phyloP scores from a whole-genome alignment of 2,888 invertebrate species.

The Pharmacophagus antenor region DNA sequence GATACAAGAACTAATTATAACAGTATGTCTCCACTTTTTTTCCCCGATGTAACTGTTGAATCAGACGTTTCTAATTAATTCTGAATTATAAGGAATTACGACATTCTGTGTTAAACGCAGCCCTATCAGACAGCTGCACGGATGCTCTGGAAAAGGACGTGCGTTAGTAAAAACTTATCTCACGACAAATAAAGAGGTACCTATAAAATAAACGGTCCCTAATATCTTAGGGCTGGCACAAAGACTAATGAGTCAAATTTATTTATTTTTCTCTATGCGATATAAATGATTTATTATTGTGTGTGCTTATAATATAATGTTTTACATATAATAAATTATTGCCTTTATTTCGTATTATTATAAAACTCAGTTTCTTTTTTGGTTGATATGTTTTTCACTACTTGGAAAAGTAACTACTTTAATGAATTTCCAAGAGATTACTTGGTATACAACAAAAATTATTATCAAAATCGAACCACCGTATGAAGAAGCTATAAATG shows the following conservation, averaged over 20 bases:
- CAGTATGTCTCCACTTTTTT: slow-evolving; percentile 14
- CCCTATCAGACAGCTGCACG: slow-evolving; percentile 45
- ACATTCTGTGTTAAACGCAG: slow-evolving; percentile 44
- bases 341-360: too few relatives aligned
- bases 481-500: too few relatives aligned
- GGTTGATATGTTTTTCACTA: too few relatives aligned
- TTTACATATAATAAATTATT: too few relatives aligned
- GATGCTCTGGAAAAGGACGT: slow-evolving; percentile 45
- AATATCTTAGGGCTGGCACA: slow-evolving; percentile 49
- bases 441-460: too few relatives aligned
- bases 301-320: too few relatives aligned
- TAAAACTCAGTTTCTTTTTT: too few relatives aligned
- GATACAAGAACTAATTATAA: slow-evolving; percentile 11
- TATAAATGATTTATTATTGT: too few relatives aligned
- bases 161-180: slow-evolving; percentile 52
- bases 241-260: slow-evolving; percentile 9
- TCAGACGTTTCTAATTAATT: slow-evolving; percentile 52
- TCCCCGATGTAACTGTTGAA: slow-evolving; percentile 36
- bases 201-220: slow-evolving; percentile 67
- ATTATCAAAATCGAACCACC: too few relatives aligned
- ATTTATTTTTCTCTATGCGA: too few relatives aligned
- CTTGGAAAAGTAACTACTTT: too few relatives aligned
- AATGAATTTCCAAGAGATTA: too few relatives aligned
- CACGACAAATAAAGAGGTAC: slow-evolving; percentile 57
- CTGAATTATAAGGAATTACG: slow-evolving; percentile 48